Evolutionary conservation across 2,113 vertebrate genomes (phyloP), one percentile per base, ranked within the genome.

Genomic region (Myxocyprinus asiaticus): DNA sequence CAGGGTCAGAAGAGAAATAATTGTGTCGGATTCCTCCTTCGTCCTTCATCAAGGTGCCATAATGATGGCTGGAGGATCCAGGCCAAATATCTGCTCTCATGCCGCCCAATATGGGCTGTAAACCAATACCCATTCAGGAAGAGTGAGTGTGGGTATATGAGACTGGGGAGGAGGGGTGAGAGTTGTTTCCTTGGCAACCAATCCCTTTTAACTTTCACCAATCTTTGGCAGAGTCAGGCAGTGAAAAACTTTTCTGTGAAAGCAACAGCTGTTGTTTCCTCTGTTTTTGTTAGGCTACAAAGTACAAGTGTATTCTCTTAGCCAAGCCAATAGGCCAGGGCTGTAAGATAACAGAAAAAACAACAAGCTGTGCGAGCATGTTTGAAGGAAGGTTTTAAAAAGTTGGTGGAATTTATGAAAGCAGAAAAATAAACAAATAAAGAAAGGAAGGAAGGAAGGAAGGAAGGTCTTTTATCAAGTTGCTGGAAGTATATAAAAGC

Each of bases 251-350:
- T 93, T 93, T 91, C 92, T 94, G 90, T 95, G 94, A 96, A 95
- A 95, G 94, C 93, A 94, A 94, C 95, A 96, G 95, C 96, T 96
- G 96, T 94, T 96, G 92, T 94, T 89, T 89, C 86, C 83, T 63
- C 48, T 59, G 42, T 56, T 89, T 84, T 87, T 79, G 81, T 79
- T 79, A 82, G 71, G 15, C 9, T 47, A 88, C 81, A 89, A 91
- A 91, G 88, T 86, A 84, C 88, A 87, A 89, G 87, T 85, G 88
- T 86, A 84, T 84, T 64, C 64, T 78, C 80, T 79, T 90, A 89
- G 87, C 72, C 70, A 88, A 90, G 85, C 84, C 81, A 87, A 92
- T 89, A 89, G 79, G 56, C 89, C 85, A 90, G 78, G 81, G 85
- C 72, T 51, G 82, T 58, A 88, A 81, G 84, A 81, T 74, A 84